Base-by-base conservation (phyloP, 2,888 invertebrate genomes). In the Rosalia funebris region DNA sequence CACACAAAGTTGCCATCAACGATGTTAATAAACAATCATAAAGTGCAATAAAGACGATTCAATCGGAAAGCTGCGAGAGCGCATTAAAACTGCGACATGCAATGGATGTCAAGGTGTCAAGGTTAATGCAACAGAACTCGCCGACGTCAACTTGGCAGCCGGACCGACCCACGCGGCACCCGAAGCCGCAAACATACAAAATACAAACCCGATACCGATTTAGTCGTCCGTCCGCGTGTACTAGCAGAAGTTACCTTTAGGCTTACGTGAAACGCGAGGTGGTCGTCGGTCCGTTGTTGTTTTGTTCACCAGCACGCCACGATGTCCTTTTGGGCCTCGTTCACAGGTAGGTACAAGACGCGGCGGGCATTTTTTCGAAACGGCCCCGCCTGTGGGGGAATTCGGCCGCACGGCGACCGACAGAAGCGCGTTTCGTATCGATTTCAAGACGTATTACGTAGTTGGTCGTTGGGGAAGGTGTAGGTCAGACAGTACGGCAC, bases 321-420 rank as follows among this genome's bases (percentile, higher is more conserved):
- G n/a, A 69, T 69, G 69, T 69, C 69, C 41, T 66, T 66, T 62
- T 69, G 69, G 69, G 16, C 63, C 48, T 63, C 63, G 32, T 57
- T 69, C 31, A 69, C 69, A 59, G 65, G 69, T 69, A 63, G 47
- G 62, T 59, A 11, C 2, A 2, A 16, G 14, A 34, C 16, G 12
- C 10, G 34, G 11, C 10, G 9, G 10, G 25, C 14, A 19, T n/a
- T 16, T n/a, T 16, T 17, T 37, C 11, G 16, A 9, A 11, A 12
- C 34, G n/a, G 12, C 9, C 20, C 17, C 25, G 45, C 31, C 12
- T 39, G 37, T 19, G 50, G 50, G 50, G 37, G 31, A 11, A 37
- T 36, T 34, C 19, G 36, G 19, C 19, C 31, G 50, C 50, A 25
- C 50, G 25, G 3, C 25, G 14, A 12, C 31, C 3, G n/a, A n/a